A percentile compares a stretch with the other conserved stretches of the same genome.
These are phyloP conservation scores for Drosophila mercatorum DNA, from an alignment of 2,888 invertebrate species.

Conservation along the genomic window DNA sequence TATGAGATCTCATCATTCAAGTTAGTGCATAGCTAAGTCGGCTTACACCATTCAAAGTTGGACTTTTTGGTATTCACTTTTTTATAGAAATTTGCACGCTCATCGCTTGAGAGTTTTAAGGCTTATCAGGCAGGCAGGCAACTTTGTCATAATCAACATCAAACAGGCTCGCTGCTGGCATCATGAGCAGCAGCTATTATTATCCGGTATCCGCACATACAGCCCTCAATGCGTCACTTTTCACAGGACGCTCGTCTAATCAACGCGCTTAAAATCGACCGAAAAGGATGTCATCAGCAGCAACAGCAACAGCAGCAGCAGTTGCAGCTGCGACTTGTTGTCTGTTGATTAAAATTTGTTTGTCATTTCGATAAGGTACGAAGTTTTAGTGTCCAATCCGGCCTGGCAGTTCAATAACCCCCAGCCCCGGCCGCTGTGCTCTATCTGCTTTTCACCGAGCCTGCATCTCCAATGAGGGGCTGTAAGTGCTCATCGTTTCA, in stretches of 20 bases:
- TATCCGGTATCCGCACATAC: slow-evolving; percentile 57
- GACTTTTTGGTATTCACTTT: slow-evolving; percentile 18
- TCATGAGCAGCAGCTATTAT: slow-evolving; percentile 75
- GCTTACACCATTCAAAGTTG: rapidly evolving
- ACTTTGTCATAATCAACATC: slow-evolving; percentile 79
- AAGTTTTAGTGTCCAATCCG: slow-evolving; percentile 65
- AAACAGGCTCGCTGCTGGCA: slow-evolving; percentile 59
- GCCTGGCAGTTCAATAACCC: slow-evolving; percentile 75
- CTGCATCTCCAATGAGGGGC: slow-evolving; percentile 48
- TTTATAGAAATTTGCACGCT: slow-evolving; percentile 73
- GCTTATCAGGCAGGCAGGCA: slow-evolving; percentile 74
- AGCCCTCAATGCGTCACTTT: slow-evolving; percentile 6
- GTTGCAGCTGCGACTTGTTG: slow-evolving; percentile 64
- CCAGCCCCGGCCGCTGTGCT: slow-evolving; percentile 62
- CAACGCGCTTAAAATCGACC: slow-evolving; percentile 71
- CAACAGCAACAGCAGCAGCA: slow-evolving; percentile 56
- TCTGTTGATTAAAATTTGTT: slow-evolving; percentile 77
- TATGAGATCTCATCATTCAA: background rate
- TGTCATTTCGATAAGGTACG: slow-evolving; percentile 74
- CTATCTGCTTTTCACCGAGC: slow-evolving; percentile 50
- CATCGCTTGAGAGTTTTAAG: slow-evolving; percentile 69
- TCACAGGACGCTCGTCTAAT: slow-evolving; percentile 60
- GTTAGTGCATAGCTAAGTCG: slow-evolving; percentile 19
- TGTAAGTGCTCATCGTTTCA: slow-evolving; percentile 54
- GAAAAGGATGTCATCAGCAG: slow-evolving; percentile 82